Conservation (phyloP, 1,140 invertebrate genomes). For the Chironomus tepperi region DNA sequence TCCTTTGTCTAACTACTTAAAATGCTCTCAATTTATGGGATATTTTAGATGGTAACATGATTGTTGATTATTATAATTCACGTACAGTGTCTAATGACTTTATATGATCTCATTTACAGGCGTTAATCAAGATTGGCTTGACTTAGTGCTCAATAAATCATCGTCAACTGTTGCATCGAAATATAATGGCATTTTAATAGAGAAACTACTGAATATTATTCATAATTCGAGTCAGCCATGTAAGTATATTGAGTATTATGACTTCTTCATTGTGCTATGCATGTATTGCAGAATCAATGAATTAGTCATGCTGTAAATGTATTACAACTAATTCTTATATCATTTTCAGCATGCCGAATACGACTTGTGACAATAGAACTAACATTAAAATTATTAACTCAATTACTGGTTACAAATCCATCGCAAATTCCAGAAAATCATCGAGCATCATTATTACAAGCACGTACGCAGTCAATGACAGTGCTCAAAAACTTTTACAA, state of each 20-base stretch:
- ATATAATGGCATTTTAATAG: constrained; percentile 69
- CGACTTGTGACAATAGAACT: constrained; percentile 88
- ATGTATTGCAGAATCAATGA: too few species aligned
- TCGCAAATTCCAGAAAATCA: constrained; percentile 43
- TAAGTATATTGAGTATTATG: constrained; percentile 40
- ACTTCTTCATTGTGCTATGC: too few species aligned
- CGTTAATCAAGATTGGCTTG: constrained; percentile 61
- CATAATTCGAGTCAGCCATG: constrained; percentile 71
- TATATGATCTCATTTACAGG: constrained; percentile 43
- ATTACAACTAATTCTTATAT: too few species aligned
- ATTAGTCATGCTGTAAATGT: too few species aligned
- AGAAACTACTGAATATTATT: constrained; percentile 71
- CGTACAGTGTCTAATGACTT: constrained; percentile 15
- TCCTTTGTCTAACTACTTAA: constrained; percentile 34
- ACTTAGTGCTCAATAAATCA: constrained; percentile 49
- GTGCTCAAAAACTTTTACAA: constrained; percentile 90
- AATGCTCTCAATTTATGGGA: constrained; percentile 20
- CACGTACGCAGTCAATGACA: constrained; percentile 76
- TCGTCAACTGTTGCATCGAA: constrained; percentile 33
- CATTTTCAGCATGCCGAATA: constrained; percentile 62
- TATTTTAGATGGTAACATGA: constrained; percentile 30
- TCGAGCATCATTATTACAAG: constrained; percentile 48
- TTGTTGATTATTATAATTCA: constrained; percentile 20
- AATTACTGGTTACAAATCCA: constrained; percentile 44
- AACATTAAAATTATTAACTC: constrained; percentile 64